Evolutionary conservation across 2,797 vertebrate species (phyloP), one percentile per base, ranked within the genome.

Genomic region (Pteropus rufus): DNA sequence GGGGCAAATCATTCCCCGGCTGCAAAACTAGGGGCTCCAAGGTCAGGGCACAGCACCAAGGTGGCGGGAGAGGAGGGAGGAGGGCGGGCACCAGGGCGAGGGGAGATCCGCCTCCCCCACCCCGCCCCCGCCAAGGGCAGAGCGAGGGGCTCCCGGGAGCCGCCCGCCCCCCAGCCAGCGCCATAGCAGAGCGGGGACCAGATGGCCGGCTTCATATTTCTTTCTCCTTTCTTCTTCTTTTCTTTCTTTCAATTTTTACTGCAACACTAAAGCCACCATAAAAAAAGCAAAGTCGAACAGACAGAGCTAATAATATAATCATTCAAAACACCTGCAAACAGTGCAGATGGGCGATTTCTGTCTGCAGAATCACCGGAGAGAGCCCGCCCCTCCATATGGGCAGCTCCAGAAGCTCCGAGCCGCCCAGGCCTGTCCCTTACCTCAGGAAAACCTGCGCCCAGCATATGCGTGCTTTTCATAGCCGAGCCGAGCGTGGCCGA

Each of bases 231-330:
- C 98, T 98, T 98, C 98, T 88, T 41, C 9, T 44, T 73, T 24
- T 62, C 15, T 54, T 5, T 11, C 26, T 98, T 98, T 98, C 98
- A 98, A 98, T 98, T 98, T 98, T 98, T 98, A 98, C 99, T 97
- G 98, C 98, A 99, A 98, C 98, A 99, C 99, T 99, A 99, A 99
- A 99, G 99, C 98, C 98, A 99, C 99, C 99, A 99, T 99, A 99
- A 99, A 99, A 99, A 98, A 99, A 99, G 99, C 99, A 99, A 99
- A 99, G 99, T 99, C 99, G 99, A 99, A 99, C 98, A 98, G 99
- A 99, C 99, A 99, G 98, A 99, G 99, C 99, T 99, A 99, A 99
- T 99, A 99, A 99, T 99, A 99, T 99, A 99, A 99, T 99, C 99
- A 99, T 99, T 99, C 99, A 99, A 99, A 99, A 99, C 99, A 99